Conservation (phyloP, 1,140 invertebrate species). For the Coelopa frigida region DNA sequence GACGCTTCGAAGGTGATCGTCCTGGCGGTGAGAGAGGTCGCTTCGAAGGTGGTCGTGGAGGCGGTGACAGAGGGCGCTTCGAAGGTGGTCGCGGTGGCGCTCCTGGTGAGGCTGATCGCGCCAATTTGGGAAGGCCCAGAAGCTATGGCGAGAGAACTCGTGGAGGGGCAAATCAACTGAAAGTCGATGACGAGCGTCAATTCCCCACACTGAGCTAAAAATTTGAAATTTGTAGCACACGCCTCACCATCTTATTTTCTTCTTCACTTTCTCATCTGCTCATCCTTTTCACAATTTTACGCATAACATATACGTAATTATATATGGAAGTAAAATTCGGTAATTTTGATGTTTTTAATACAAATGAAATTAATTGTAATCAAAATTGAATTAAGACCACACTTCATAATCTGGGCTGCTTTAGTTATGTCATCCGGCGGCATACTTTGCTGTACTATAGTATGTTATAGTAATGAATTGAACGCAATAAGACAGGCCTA, state of each 20-base stretch:
- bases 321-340: too few relatives aligned
- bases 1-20: constrained; percentile 51
- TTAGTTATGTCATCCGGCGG: too few relatives aligned
- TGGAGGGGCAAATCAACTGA: constrained; percentile 60
- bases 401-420: too few relatives aligned
- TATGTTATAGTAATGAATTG: too few relatives aligned
- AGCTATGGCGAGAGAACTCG: constrained; percentile 1
- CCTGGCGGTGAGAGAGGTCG: constrained; percentile 58
- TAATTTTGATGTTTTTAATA: too few relatives aligned
- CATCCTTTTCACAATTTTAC: too few relatives aligned
- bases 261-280: neutral
- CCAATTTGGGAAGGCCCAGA: too few relatives aligned
- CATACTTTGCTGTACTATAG: too few relatives aligned
- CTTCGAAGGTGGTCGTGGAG: constrained; percentile 51
- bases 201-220: constrained; percentile 80
- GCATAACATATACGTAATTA: too few relatives aligned
- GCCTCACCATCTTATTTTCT: neutral
- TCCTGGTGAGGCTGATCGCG: constrained; percentile 37
- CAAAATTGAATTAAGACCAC: too few relatives aligned
- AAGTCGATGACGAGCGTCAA: constrained; percentile 86
- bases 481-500: too few relatives aligned
- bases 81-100: constrained; percentile 16
- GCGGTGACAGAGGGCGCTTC: constrained; percentile 43
- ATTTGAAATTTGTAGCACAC: constrained; percentile 5
- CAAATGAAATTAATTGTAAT: too few relatives aligned